These are phyloP conservation scores for Crotalus tigris DNA, from an alignment of 2,113 vertebrate species.

Conservation along the genomic window DNA sequence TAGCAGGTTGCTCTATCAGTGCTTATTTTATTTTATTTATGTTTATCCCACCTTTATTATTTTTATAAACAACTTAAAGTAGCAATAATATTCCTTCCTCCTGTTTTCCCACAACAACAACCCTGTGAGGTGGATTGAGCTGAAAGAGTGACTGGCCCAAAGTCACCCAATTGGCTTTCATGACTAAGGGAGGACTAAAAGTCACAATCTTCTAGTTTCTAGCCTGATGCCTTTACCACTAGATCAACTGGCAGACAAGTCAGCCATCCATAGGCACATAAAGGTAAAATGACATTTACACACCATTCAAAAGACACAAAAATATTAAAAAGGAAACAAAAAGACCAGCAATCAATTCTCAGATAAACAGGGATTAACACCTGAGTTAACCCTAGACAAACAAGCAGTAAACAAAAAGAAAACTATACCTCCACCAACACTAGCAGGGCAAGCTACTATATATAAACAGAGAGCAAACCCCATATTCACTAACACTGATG, in stretches of 20 bases:
- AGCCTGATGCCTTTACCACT: too few relatives aligned
- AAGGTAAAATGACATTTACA: not conserved
- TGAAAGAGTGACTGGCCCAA: not conserved
- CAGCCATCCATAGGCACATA: not conserved
- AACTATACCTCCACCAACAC: not conserved
- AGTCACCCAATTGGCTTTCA: not conserved
- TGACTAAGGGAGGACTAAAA: not conserved
- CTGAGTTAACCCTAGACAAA: not conserved
- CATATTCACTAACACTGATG: not conserved
- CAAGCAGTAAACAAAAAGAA: not conserved
- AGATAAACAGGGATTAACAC: not conserved
- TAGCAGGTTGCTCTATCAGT: too few relatives aligned
- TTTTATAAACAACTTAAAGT: too few relatives aligned
- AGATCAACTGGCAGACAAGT: too few relatives aligned
- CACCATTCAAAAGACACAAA: not conserved
- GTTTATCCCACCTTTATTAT: too few relatives aligned
- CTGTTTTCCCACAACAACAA: too few relatives aligned
- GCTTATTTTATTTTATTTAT: too few relatives aligned
- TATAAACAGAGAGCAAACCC: not conserved
- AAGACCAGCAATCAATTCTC: not conserved
- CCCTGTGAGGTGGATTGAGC: too few relatives aligned
- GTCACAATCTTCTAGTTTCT: not conserved
- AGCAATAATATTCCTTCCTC: too few relatives aligned
- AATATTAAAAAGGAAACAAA: not conserved
- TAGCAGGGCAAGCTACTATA: not conserved